Percentiles rank a stretch among this genome's conserved stretches.
These are phyloP conservation scores for Leucania comma DNA, from an alignment of 2,888 invertebrate genomes.

Conservation along the genomic window DNA sequence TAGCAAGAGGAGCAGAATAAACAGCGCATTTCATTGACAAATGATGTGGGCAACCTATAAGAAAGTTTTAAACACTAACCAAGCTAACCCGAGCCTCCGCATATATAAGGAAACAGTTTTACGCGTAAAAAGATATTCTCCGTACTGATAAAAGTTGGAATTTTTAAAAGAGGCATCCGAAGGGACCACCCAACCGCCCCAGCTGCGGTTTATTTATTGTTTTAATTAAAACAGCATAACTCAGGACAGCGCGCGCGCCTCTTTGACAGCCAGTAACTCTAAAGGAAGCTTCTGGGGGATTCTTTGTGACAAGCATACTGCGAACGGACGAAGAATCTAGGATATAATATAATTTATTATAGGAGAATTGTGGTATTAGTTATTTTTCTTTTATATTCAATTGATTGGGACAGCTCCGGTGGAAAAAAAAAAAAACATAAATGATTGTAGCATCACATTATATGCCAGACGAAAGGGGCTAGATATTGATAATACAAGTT, in stretches of 20 bases:
- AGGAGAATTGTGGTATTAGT: background rate
- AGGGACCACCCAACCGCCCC: conserved; percentile 83
- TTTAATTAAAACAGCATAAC: conserved; percentile 89
- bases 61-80: conserved; percentile 29
- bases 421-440: background rate
- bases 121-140: conserved; percentile 70
- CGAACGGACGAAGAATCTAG: conserved; percentile 47
- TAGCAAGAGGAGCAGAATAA: background rate
- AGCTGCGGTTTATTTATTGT: conserved; percentile 85
- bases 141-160: conserved; percentile 80
- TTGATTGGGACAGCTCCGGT: conserved; percentile 23
- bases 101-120: conserved; percentile 64
- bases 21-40: conserved; percentile 20
- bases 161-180: conserved; percentile 78
- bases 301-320: conserved; percentile 59
- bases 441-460: background rate
- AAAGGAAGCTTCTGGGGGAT: conserved; percentile 78
- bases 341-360: conserved; percentile 36
- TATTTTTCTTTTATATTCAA: conserved; percentile 10
- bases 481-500: too few species aligned
- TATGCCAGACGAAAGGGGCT: too few species aligned
- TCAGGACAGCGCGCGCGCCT: conserved; percentile 79
- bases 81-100: conserved; percentile 9
- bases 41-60: conserved; percentile 8
- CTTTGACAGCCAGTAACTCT: conserved; percentile 83